Base-by-base conservation (phyloP, 2,888 invertebrate genomes). In the Lasioglossum lativentre region DNA sequence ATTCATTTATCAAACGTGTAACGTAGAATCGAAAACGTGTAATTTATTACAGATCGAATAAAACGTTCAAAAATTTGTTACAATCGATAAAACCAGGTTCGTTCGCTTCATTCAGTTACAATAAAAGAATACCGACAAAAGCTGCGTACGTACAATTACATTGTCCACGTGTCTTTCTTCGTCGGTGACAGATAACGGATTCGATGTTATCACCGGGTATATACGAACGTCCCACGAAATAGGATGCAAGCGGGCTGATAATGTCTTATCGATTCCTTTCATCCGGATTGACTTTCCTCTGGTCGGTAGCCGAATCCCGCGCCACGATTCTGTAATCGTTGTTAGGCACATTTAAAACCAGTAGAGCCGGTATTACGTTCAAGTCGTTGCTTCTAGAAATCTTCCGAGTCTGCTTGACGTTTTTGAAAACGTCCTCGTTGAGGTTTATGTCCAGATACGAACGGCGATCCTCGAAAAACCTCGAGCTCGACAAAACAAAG, bases 401-500 rank as follows among this genome's bases (percentile, higher is more conserved):
- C 34, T 80, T 83, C 14, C 85, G 56, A 1, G 84, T n/a, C 0
- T 68, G 73, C 3, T 75, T 86, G 19, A 91, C 74, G 30, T 85
- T 89, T 45, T 83, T 79, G 73, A 91, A 91, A 0, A 82, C 90
- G 4, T 63, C 70, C 12, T 91, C 92, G 42, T 93, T 91, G 30
- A 94, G 80, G 63, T 85, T 89, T 5, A 93, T 82, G 6, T 91
- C 88, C 45, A 93, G 86, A 19, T 87, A 83, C 12, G 85, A 80
- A 27, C 91, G 87, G 66, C 86, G 90, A 71, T 94, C 93, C 56
- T 92, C 78, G 4, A 90, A 77, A 75, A 94, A 94, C 88, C 92
- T 91, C 23, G 91, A 91, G 70, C 94, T 93, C 30, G 93, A 91
- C 5, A 94, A 80, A 10, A 94, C 71, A 70, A 94, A 94, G 12